Evolutionary conservation across 2,888 invertebrate species (phyloP).

Genomic region (Geotrupes spiniger): DNA sequence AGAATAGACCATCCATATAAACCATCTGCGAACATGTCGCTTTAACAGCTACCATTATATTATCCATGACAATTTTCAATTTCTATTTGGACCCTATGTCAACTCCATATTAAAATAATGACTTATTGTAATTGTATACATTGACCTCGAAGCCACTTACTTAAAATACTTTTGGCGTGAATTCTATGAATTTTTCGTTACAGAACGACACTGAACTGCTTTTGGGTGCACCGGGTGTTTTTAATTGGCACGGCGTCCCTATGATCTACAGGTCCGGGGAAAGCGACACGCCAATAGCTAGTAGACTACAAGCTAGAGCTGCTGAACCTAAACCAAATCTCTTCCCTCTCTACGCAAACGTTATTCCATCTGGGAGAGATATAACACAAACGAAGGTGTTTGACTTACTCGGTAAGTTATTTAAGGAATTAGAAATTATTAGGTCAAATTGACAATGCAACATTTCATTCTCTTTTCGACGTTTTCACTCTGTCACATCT

Average conservation of each 20-base stretch:
- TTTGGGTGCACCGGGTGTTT: constrained; percentile 62
- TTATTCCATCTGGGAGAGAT: constrained; percentile 48
- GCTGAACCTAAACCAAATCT: constrained; percentile 21
- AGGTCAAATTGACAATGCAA: neutral
- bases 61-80: too few species aligned
- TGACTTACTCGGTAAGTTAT: constrained; percentile 52
- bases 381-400: constrained; percentile 50
- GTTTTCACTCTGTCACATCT: too few species aligned
- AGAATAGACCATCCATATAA: too few species aligned
- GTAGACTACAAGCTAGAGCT: constrained; percentile 12
- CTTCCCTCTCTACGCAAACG: constrained; percentile 40
- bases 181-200: constrained; percentile 13
- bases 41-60: too few species aligned
- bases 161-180: too few species aligned
- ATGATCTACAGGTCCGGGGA: constrained; percentile 31
- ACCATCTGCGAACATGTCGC: too few species aligned
- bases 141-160: too few species aligned
- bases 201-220: constrained; percentile 27
- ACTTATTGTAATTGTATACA: too few species aligned
- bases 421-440: too few species aligned
- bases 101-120: too few species aligned
- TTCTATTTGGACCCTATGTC: too few species aligned
- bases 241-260: constrained; percentile 57
- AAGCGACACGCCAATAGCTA: constrained; percentile 25
- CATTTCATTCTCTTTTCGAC: neutral